Percentiles rank a stretch among this genome's conserved stretches.
These are phyloP conservation scores for Drosophila vallismaia DNA, from an alignment of 2,888 invertebrate species.

Conservation along the genomic window DNA sequence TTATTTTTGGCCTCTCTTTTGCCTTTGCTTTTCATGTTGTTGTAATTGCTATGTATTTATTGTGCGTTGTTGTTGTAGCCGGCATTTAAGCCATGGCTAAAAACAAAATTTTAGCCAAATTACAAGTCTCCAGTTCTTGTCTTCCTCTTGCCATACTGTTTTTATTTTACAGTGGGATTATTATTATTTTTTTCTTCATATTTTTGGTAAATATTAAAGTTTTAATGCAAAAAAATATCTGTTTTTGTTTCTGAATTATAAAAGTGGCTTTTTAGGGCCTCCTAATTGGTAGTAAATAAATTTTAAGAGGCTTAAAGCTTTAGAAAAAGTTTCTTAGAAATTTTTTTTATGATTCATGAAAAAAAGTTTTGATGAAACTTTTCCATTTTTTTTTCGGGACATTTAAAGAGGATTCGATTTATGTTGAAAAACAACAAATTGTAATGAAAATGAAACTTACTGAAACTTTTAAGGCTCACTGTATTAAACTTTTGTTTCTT, in stretches of 20 bases:
- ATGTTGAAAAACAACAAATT: too few species aligned
- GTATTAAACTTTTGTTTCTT: neutral
- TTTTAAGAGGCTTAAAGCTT: too few species aligned
- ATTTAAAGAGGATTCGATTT: too few species aligned
- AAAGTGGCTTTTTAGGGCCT: too few species aligned
- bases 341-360: too few species aligned
- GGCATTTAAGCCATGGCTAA: slow-evolving; percentile 60
- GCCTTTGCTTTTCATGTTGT: slow-evolving; percentile 24
- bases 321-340: too few species aligned
- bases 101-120: slow-evolving; percentile 64
- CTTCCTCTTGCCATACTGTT: neutral
- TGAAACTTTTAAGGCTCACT: slow-evolving; percentile 2
- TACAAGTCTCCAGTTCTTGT: slow-evolving; percentile 32
- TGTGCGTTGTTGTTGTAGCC: slow-evolving; percentile 42
- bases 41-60: slow-evolving; percentile 4
- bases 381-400: neutral
- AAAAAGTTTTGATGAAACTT: too few species aligned
- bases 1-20: slow-evolving; percentile 18
- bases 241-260: too few species aligned
- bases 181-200: neutral
- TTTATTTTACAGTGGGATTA: neutral
- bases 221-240: neutral
- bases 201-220: neutral
- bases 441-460: neutral
- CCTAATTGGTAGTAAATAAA: too few species aligned